phyloP scores from a whole-genome alignment of 2,113 vertebrate genomes.

The Hippocampus abdominalis region DNA sequence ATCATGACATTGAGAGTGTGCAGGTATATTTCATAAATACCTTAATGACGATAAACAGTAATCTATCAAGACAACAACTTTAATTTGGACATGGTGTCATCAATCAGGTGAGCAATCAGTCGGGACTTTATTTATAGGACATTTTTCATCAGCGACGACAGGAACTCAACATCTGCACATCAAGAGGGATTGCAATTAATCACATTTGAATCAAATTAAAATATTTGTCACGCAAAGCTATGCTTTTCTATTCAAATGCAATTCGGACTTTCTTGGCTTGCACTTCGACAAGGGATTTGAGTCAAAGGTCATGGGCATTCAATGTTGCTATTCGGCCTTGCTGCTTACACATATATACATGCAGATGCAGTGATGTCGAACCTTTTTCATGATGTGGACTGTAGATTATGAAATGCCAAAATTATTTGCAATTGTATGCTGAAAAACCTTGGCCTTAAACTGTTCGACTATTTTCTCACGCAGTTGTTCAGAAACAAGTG shows the following conservation, averaged over 20 bases:
- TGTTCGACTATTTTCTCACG: no score
- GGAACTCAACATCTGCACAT: neutral
- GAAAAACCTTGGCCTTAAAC: no score
- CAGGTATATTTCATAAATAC: slow-evolving; percentile 5
- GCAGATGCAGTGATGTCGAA: no score
- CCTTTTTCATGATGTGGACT: no score
- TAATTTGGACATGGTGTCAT: slow-evolving; percentile 1
- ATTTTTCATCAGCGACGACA: neutral
- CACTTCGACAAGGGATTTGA: neutral
- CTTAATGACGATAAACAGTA: neutral
- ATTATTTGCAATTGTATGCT: no score
- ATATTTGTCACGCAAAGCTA: neutral
- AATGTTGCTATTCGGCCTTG: no score
- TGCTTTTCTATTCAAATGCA: neutral
- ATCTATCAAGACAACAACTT: slow-evolving; percentile 6
- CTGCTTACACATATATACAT: no score
- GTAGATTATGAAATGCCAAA: no score
- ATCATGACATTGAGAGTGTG: neutral
- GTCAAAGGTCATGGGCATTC: no score
- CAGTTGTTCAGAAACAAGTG: no score
- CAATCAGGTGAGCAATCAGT: neutral
- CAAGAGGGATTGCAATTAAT: neutral
- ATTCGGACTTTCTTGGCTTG: neutral
- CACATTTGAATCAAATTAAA: neutral
- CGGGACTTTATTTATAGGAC: neutral